These are phyloP conservation scores for Stomatorhinus walkeri DNA, from an alignment of 2,797 vertebrate genomes.

Conservation along the genomic window DNA sequence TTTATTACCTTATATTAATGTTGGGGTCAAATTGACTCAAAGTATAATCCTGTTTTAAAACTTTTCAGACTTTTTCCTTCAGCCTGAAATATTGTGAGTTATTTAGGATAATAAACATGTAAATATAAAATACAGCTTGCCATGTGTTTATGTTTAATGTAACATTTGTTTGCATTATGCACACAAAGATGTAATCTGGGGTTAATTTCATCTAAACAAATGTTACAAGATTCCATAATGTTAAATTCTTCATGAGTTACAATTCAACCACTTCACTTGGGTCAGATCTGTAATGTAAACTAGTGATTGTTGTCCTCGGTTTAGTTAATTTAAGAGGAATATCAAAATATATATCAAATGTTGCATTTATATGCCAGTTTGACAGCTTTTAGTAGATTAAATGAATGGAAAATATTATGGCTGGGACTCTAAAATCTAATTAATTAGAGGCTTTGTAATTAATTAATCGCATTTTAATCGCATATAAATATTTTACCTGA, in stretches of 20 bases:
- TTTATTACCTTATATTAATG: not conserved
- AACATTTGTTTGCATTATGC: not conserved
- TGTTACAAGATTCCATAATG: not conserved
- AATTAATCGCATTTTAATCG: too few relatives aligned
- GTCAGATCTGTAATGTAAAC: not conserved
- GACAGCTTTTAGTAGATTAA: not conserved
- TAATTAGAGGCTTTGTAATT: too few relatives aligned
- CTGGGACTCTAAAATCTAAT: too few relatives aligned
- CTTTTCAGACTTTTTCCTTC: not conserved
- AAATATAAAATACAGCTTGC: not conserved
- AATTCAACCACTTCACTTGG: not conserved
- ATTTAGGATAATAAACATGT: not conserved
- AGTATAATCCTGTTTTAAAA: not conserved
- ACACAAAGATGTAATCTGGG: not conserved
- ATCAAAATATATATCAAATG: not conserved
- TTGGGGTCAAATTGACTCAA: not conserved
- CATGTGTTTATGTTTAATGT: not conserved
- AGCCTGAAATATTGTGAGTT: not conserved
- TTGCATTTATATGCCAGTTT: not conserved
- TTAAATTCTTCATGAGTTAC: not conserved
- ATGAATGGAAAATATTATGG: not conserved
- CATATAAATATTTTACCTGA: too few relatives aligned
- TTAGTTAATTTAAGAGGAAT: not conserved
- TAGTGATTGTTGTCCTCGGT: not conserved
- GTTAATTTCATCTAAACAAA: not conserved